Percentiles rank a stretch among this genome's conserved stretches.
These are phyloP conservation scores for Melanotaenia trifasciata DNA, from an alignment of 2,797 vertebrate species.

Conservation along the genomic window DNA sequence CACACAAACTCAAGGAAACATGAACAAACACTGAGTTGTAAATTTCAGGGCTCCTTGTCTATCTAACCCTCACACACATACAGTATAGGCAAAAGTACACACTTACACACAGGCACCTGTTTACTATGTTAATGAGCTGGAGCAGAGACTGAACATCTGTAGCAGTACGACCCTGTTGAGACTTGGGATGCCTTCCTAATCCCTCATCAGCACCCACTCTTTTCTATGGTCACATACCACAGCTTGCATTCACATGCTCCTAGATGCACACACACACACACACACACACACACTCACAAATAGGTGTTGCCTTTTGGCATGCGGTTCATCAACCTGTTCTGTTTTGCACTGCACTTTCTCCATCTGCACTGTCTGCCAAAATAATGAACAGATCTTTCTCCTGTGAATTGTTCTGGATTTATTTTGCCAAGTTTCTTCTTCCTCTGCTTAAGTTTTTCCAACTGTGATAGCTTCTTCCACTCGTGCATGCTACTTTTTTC, in stretches of 20 bases:
- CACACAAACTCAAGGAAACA: conserved; percentile 6
- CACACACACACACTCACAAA: conserved; percentile 25
- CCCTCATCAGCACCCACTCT: conserved; percentile 31
- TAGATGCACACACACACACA: conserved; percentile 29
- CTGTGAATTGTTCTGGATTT: conserved; percentile 37
- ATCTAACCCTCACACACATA: conserved; percentile 24
- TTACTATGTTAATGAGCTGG: conserved; percentile 77
- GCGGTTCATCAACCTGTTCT: conserved; percentile 53
- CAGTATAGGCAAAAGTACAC: conserved; percentile 12
- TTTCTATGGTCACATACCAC: conserved; percentile 26
- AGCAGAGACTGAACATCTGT: conserved; percentile 74
- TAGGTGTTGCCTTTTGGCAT: conserved; percentile 21
- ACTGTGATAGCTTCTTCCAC: conserved; percentile 25
- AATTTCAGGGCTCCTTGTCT: conserved; percentile 50
- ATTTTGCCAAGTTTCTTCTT: conserved; percentile 27
- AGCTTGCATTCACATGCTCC: conserved; percentile 10
- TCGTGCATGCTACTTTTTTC: conserved; percentile 6
- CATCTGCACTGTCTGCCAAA: conserved; percentile 64
- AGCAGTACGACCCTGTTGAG: conserved; percentile 67
- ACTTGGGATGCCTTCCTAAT: conserved; percentile 57
- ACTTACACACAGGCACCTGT: conserved; percentile 57
- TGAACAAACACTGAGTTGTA: conserved; percentile 26
- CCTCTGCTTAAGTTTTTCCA: conserved; percentile 34
- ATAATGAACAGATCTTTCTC: conserved; percentile 64
- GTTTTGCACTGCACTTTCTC: conserved; percentile 42